These are phyloP conservation scores for Lutjanus campechanus DNA, from an alignment of 2,797 vertebrate genomes.

Conservation along the genomic window DNA sequence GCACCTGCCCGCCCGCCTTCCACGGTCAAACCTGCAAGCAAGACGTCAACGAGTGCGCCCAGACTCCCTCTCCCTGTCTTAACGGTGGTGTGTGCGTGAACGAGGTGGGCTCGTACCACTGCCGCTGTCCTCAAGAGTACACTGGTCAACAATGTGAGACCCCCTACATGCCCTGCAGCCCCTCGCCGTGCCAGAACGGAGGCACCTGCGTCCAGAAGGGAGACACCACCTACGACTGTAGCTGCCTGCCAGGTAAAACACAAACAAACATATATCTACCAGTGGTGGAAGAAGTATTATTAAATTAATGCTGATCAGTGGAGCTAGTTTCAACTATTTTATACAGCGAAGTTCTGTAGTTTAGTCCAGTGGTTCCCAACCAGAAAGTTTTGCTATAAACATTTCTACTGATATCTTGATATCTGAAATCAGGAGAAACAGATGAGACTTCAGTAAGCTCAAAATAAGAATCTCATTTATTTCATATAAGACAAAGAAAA, in stretches of 20 bases:
- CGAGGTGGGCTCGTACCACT: constrained; percentile 93
- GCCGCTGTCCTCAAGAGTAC: constrained; percentile 89
- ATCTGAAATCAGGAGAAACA: too few relatives aligned
- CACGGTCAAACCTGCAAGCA: constrained; percentile 94
- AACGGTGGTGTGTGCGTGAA: constrained; percentile 92
- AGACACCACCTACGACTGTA: constrained; percentile 91
- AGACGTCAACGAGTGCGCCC: constrained; percentile 93
- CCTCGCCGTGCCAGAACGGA: constrained; percentile 95
- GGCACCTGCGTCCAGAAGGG: constrained; percentile 96
- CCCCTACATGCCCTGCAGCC: constrained; percentile 94
- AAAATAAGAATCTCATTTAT: too few relatives aligned
- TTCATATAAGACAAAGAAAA: too few relatives aligned
- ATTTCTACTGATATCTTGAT: too few relatives aligned
- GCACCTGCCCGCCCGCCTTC: constrained; percentile 89
- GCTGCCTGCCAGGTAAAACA: constrained; percentile 93
- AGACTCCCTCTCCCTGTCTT: constrained; percentile 85
- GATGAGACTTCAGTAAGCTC: too few relatives aligned
- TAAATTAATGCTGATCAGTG: too few relatives aligned
- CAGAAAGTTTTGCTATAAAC: too few relatives aligned
- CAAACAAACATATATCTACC: neutral
- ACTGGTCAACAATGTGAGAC: constrained; percentile 91
- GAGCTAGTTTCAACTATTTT: too few relatives aligned
- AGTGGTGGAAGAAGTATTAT: too few relatives aligned
- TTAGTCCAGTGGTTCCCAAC: too few relatives aligned
- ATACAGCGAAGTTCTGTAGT: too few relatives aligned